These are phyloP conservation scores for Barbus barbus DNA, from an alignment of 2,113 vertebrate species.

Conservation along the genomic window DNA sequence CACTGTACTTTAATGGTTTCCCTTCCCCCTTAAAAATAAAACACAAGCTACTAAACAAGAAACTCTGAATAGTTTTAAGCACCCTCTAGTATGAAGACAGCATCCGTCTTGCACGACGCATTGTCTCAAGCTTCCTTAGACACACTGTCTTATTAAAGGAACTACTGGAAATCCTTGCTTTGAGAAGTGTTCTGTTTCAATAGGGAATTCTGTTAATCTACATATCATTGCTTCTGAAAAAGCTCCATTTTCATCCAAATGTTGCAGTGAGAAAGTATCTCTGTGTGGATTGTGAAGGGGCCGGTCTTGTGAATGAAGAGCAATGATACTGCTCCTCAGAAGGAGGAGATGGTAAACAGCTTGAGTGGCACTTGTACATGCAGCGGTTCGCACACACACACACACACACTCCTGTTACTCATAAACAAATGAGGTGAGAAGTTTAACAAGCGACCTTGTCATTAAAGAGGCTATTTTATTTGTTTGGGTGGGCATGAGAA, in stretches of 20 bases:
- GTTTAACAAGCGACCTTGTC: conserved; percentile 64
- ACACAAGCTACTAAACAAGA: not conserved
- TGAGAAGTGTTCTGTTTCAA: conserved; percentile 19
- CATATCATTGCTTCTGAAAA: conserved; percentile 28
- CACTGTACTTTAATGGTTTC: not conserved
- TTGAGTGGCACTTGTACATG: conserved; percentile 63
- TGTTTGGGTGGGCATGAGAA: conserved; percentile 66
- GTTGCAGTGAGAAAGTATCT: conserved; percentile 27
- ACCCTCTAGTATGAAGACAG: conserved; percentile 13
- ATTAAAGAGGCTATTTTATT: conserved; percentile 60
- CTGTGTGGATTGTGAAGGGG: conserved; percentile 57
- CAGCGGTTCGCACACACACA: not conserved
- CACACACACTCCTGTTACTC: conserved; percentile 59
- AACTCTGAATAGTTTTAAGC: conserved; percentile 21
- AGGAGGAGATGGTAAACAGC: conserved; percentile 63
- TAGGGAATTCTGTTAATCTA: conserved; percentile 34
- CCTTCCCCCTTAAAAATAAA: not conserved
- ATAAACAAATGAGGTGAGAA: conserved; percentile 66
- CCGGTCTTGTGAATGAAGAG: conserved; percentile 48
- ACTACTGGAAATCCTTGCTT: conserved; percentile 43
- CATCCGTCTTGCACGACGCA: not conserved
- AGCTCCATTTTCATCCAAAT: conserved; percentile 47
- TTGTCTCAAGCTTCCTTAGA: conserved; percentile 34
- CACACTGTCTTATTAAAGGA: conserved; percentile 11
- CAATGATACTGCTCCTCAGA: conserved; percentile 51